Evolutionary conservation across 2,113 vertebrate genomes (phyloP), one percentile per base, ranked within the genome.

Genomic region (Notarius quadriscutis): DNA sequence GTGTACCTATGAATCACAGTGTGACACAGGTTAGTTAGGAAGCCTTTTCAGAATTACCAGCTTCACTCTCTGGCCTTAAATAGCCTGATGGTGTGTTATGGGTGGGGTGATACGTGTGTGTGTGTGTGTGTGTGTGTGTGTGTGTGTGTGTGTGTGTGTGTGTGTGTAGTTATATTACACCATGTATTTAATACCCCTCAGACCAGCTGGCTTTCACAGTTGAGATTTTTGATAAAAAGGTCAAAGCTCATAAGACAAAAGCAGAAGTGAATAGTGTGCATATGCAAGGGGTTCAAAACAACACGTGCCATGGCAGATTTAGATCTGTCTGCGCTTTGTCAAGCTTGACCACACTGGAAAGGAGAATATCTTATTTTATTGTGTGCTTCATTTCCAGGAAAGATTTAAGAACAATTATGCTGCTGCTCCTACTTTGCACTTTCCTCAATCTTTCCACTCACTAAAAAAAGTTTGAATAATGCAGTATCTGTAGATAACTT

Each of bases 331-430:
- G 53, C 86, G 88, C 79, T 91, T 89, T 58, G 89, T 90, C 91
- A 87, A 86, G 92, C 92, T 93, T 92, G 89, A 93, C 93, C 90
- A 57, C 84, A 69, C 86, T 88, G 81, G 90, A 87, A 65, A 41
- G 80, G 62, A 88, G 65, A 92, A 87, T 88, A 90, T 86, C 81
- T 51, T 7, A 81, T 63, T 87, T 90, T 83, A 71, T 80, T 79
- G 89, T 89, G 60, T 27, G 8, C 15, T 51, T 15, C 58, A 41
- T 51, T 90, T 85, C 63, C 86, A 87, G 79, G 81, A 87, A 87
- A 77, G 79, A 55, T 90, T 90, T 87, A 90, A 86, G 89, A 92
- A 81, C 34, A 89, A 85, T 81, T 91, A 83, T 48, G 69, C 85
- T 81, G 85, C 93, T 88, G 91, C 90, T 87, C 84, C 75, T 34